Percentiles rank a stretch among this genome's conserved stretches.
These are phyloP conservation scores for Drosophila mayri DNA, from an alignment of 1,140 invertebrate genomes.

Conservation along the genomic window DNA sequence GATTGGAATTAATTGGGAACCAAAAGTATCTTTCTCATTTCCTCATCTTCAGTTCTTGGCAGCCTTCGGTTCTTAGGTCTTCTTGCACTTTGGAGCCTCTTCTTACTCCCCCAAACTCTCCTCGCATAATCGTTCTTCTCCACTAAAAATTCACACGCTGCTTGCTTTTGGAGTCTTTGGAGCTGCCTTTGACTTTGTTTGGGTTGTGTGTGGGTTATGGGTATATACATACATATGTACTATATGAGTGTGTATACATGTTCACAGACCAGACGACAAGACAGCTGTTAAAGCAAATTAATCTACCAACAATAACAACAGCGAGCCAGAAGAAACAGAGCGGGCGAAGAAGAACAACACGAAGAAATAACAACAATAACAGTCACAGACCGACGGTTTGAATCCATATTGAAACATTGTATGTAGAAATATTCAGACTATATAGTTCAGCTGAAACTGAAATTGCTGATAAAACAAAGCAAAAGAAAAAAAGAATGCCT, in stretches of 20 bases:
- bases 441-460: slow-evolving; percentile 57
- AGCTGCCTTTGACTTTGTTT: slow-evolving; percentile 37
- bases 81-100: slow-evolving; percentile 51
- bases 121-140: slow-evolving; percentile 1
- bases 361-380: slow-evolving; percentile 1
- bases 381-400: slow-evolving; percentile 30
- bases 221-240: neutral
- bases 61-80: slow-evolving; percentile 27
- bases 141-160: slow-evolving; percentile 68
- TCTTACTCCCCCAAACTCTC: slow-evolving; percentile 7
- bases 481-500: slow-evolving; percentile 24
- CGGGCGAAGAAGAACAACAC: slow-evolving; percentile 26
- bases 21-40: neutral
- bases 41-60: slow-evolving; percentile 18
- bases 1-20: neutral
- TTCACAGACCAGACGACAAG: slow-evolving; percentile 52
- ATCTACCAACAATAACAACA: slow-evolving; percentile 50
- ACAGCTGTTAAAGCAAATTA: slow-evolving; percentile 72
- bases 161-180: slow-evolving; percentile 38
- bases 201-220: slow-evolving; percentile 10
- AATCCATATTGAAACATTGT: slow-evolving; percentile 39
- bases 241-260: slow-evolving; percentile 7
- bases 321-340: slow-evolving; percentile 37
- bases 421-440: slow-evolving; percentile 48
- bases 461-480: slow-evolving; percentile 62